phyloP scores from a whole-genome alignment of 2,113 vertebrate species.

The Piprites chloris region DNA sequence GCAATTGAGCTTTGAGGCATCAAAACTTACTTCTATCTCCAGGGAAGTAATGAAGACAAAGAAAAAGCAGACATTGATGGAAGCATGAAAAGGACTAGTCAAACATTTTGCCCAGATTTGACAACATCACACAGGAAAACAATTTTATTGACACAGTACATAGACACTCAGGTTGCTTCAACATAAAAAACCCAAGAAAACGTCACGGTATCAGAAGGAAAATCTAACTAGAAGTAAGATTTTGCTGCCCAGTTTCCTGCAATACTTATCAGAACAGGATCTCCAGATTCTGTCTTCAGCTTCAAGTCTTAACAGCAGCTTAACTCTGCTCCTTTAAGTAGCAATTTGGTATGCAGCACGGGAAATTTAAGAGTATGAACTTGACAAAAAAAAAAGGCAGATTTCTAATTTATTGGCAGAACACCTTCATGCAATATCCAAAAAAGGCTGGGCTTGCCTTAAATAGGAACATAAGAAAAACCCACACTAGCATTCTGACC shows the following conservation, averaged over 20 bases:
- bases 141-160: not conserved
- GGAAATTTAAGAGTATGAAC: not conserved
- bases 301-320: not conserved
- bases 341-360: not conserved
- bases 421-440: not conserved
- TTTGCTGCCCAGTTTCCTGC: not conserved
- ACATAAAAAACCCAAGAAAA: not conserved
- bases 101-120: not conserved
- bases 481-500: not conserved
- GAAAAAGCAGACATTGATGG: not conserved
- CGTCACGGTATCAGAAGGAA: not conserved
- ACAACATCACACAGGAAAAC: not conserved
- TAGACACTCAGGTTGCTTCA: not conserved
- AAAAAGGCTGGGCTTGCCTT: not conserved
- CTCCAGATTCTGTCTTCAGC: not conserved
- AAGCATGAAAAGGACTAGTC: not conserved
- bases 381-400: not conserved
- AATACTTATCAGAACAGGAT: not conserved
- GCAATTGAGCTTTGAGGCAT: not conserved
- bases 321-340: not conserved
- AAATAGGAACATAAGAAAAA: not conserved
- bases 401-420: not conserved
- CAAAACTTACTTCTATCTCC: not conserved
- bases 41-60: not conserved
- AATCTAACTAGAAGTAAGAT: not conserved